phyloP scores from a whole-genome alignment of 2,113 vertebrate species.

The Tricholaema leucomelas region DNA sequence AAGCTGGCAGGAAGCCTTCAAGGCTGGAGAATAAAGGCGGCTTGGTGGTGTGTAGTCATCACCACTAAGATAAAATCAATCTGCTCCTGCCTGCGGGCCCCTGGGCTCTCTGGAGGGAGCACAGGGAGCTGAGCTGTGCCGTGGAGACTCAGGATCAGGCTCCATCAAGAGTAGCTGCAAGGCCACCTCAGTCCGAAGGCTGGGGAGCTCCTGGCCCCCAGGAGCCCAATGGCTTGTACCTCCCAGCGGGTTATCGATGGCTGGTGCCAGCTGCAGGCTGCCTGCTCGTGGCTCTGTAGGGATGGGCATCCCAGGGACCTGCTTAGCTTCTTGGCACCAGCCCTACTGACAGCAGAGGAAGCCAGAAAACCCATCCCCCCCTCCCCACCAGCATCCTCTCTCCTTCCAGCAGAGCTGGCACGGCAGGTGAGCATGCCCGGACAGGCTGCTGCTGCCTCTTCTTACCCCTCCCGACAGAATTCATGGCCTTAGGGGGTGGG shows the following conservation, averaged over 20 bases:
- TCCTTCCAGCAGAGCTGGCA: accelerated
- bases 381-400: not conserved
- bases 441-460: not conserved
- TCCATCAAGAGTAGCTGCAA: not conserved
- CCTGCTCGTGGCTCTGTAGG: accelerated
- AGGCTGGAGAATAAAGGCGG: not conserved
- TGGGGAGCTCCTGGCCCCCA: accelerated
- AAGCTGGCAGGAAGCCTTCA: not conserved
- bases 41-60: not conserved
- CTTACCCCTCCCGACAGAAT: not conserved
- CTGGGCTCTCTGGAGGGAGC: not conserved
- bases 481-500: not conserved
- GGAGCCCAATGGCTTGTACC: not conserved
- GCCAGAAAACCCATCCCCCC: not conserved
- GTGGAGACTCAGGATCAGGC: not conserved
- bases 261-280: not conserved
- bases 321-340: not conserved
- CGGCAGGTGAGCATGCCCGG: accelerated
- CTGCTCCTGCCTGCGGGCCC: not conserved
- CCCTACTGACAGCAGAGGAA: not conserved
- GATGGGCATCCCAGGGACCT: not conserved
- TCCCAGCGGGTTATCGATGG: accelerated
- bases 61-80: not conserved
- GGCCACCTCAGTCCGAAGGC: not conserved
- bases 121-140: not conserved